Conservation (phyloP, 2,888 invertebrate genomes). For the Pilophorus perplexus region DNA sequence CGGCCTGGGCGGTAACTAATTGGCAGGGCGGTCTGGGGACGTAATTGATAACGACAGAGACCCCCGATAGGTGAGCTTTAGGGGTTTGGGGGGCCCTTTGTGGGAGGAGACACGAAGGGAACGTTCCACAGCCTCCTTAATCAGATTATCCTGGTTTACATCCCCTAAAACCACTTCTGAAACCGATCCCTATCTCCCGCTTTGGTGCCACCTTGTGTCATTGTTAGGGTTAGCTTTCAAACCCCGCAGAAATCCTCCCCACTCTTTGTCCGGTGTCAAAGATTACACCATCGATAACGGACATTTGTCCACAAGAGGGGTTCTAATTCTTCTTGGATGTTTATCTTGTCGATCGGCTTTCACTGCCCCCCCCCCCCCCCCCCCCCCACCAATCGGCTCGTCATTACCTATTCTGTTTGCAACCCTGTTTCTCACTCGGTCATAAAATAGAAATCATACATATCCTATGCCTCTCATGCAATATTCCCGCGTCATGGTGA, state of each 20-base stretch:
- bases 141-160: conserved; percentile 40
- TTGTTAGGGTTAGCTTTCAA: neutral
- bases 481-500: too few species aligned
- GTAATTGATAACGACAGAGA: conserved; percentile 36
- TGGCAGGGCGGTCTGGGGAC: conserved; percentile 30
- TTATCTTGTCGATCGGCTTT: conserved; percentile 15
- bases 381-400: too few species aligned
- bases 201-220: conserved; percentile 15
- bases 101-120: conserved; percentile 19
- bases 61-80: conserved; percentile 25
- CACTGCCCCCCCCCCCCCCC: too few species aligned
- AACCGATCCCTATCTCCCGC: conserved; percentile 28
- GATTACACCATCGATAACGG: conserved; percentile 28
- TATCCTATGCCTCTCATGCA: too few species aligned
- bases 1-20: conserved; percentile 33
- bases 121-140: conserved; percentile 20
- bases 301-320: too few species aligned
- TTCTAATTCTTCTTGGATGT: too few species aligned
- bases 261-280: conserved; percentile 9
- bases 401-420: too few species aligned
- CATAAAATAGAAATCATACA: too few species aligned
- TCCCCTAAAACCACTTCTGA: conserved; percentile 39
- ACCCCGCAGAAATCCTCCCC: neutral
- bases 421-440: too few species aligned
- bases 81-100: conserved; percentile 12